Base-by-base conservation (phyloP, 1,140 invertebrate species). In the Heterodera schachtii region DNA sequence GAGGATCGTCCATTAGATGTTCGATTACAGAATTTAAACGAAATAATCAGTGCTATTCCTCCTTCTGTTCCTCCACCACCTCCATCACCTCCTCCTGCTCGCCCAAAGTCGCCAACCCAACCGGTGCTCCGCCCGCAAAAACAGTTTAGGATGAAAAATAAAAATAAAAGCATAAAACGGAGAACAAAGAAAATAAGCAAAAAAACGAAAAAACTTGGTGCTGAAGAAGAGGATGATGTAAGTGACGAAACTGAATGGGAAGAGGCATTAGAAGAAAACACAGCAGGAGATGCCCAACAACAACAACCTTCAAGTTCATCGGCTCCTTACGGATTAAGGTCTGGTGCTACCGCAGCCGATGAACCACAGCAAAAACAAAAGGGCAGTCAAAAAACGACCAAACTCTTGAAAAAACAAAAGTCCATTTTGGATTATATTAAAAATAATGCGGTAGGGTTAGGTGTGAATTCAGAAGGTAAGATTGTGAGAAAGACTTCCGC, bases 1-100 rank as follows among this genome's bases (percentile, higher is more conserved):
- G 75, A 76, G 31, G 75, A 76, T 3, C 52, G 41, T 5, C 75
- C 75, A 41, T 5, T 76, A 7, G 43, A 76, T 76, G 75, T 76
- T 0, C 52, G 41, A 11, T 11, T 76, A n/a, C 52, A 76, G n/a
- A 76, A 76, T 64, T 6, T 69, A 9, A 43, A 4, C n/a, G 16
- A 76, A 64, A 13, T 75, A 6, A 43, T 11, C 4, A 21, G 60
- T 2, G 21, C 74, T 52, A n/a, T 13, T 44, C 47, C 47, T n/a
- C 47, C 16, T 57, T 1, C 60, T 75, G 7, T 19, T 69, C 16
- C 41, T 44, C 7, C 13, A 44, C n/a, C 31, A 16, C 74, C 74
- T 75, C 4, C 13, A 75, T 43, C 47, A 16, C 47, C 47, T n/a
- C 47, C 16, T 57, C 3, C 57, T 75, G 4, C 67, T 69, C 16